Evolutionary conservation across 2,797 vertebrate species (phyloP), one percentile per base, ranked within the genome.

Genomic region (Ficedula albicollis): DNA sequence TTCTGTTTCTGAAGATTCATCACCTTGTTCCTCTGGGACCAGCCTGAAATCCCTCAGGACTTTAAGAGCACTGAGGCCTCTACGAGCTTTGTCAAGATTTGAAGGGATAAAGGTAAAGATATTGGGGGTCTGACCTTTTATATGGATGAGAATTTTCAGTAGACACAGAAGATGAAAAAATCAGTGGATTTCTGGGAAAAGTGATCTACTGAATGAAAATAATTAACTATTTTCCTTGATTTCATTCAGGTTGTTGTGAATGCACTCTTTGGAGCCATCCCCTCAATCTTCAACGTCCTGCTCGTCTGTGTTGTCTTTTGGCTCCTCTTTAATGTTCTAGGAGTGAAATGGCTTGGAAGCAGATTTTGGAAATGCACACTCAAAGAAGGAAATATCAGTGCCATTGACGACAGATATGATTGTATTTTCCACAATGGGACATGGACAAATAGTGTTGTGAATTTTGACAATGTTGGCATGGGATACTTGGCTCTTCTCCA

Each of bases 61-160:
- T 1, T 93, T 99, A 6, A 97, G 98, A 93, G 99, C 99, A 0
- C 79, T 99, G 66, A 98, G 99, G 75, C 99, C 99, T 41, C 98
- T 99, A 46, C 98, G 99, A 77, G 98, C 99, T 8, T 97, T 98
- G 88, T 98, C 99, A 92, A 98, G 98, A 96, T 99, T 99, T 96
- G 98, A 99, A 97, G 99, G 99, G 92, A 99, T 99, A 97, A 99
- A 98, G 99, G 99, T 99, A 98, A 98, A 97, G 36, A 22, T 41
- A 4, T 2, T 13, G 27, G 6, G 11, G 13, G 3, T 18, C 5
- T 12, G 27, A 26, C 22, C 69, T 88, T 69, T 75, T 43, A 9
- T 49, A 38, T 20, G 55, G 13, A 5, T 81, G 46, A 87, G 5
- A 76, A 63, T 46, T 36, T 76, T 32, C 26, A 76, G 8, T 11